phyloP scores from a whole-genome alignment of 2,113 vertebrate genomes.

The Herpetotheres cachinnans region DNA sequence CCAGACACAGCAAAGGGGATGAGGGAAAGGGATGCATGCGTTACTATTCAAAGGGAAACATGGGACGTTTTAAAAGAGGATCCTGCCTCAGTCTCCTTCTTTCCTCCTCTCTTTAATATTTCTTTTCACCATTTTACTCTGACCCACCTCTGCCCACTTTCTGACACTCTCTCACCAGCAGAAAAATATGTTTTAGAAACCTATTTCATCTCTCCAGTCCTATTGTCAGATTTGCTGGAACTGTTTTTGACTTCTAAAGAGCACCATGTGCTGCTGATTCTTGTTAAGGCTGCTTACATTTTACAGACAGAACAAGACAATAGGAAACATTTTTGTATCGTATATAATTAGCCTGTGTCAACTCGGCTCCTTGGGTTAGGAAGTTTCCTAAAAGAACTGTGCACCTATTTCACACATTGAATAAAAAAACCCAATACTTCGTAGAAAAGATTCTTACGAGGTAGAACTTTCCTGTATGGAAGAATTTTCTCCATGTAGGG shows the following conservation, averaged over 20 bases:
- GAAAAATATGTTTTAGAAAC: background rate
- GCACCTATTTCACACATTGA: background rate
- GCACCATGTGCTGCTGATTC: background rate
- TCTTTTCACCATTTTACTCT: background rate
- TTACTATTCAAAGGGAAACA: background rate
- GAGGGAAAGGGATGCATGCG: background rate
- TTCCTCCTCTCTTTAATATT: background rate
- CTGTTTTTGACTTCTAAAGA: background rate
- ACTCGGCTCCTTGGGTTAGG: background rate
- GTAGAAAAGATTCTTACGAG: background rate
- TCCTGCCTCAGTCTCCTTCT: background rate
- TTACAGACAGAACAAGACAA: background rate
- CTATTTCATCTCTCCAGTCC: background rate
- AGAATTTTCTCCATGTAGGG: background rate
- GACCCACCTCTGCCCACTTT: background rate
- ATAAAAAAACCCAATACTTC: background rate
- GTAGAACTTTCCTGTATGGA: background rate
- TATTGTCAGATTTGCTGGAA: background rate
- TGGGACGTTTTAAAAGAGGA: background rate
- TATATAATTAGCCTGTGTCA: background rate
- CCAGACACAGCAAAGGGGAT: background rate
- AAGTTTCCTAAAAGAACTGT: background rate
- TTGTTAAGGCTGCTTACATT: background rate
- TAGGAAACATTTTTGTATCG: background rate
- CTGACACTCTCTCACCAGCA: background rate